Evolutionary conservation across 2,797 vertebrate genomes (phyloP).

Genomic region (Helarctos malayanus): DNA sequence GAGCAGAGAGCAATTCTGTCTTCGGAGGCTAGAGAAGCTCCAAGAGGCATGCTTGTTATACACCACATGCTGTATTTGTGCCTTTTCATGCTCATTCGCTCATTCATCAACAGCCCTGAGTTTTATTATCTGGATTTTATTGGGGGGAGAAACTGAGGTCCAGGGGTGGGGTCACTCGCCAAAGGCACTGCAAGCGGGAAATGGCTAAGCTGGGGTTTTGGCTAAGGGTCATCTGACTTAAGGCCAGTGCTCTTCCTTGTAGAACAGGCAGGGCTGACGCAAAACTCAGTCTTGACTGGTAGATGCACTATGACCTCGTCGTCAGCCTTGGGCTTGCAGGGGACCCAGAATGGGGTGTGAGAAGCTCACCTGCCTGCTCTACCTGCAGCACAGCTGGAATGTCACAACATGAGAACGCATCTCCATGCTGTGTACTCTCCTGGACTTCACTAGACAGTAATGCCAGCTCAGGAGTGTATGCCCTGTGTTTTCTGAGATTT

Average conservation of each 20-base stretch:
- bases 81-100: not conserved
- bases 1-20: not conserved
- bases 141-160: not conserved
- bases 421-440: not conserved
- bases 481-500: not conserved
- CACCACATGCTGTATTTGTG: not conserved
- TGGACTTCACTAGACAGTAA: not conserved
- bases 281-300: not conserved
- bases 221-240: not conserved
- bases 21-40: not conserved
- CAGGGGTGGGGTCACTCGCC: not conserved
- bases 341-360: not conserved
- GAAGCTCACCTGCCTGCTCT: not conserved
- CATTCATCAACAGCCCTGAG: not conserved
- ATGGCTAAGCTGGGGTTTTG: not conserved
- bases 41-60: fast-evolving
- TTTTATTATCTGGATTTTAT: not conserved
- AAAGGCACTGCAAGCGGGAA: not conserved
- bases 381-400: not conserved
- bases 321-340: not conserved
- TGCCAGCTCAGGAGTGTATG: not conserved
- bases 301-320: not conserved
- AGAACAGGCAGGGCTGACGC: not conserved
- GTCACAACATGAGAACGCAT: not conserved
- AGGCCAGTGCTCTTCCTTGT: not conserved